Percentiles rank a stretch among this genome's conserved stretches.
Evolutionary conservation across 2,797 vertebrate species (phyloP).

Genomic region (Taeniopygia guttata): DNA sequence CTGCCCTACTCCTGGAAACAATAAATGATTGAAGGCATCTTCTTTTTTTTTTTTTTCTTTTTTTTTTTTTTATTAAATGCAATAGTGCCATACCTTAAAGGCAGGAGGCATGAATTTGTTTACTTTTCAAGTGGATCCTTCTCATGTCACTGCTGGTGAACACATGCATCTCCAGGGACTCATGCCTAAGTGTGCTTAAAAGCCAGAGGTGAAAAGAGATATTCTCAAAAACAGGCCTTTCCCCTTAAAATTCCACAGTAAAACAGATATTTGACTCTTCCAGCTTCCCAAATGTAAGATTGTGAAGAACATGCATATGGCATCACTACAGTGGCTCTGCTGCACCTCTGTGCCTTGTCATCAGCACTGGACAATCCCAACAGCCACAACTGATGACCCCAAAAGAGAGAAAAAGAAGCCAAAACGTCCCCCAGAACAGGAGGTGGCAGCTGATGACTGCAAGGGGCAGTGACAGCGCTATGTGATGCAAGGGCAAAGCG

Average conservation of each 20-base stretch:
- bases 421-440: fast-evolving
- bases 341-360: not conserved
- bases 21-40: fast-evolving
- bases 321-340: not conserved
- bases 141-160: not conserved
- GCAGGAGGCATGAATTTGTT: not conserved
- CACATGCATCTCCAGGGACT: fast-evolving
- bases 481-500: not conserved
- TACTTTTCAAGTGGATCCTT: not conserved
- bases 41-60: not conserved
- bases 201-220: not conserved
- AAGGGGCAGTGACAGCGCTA: fast-evolving
- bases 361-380: not conserved
- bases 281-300: not conserved
- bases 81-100: not conserved
- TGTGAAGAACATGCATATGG: fast-evolving
- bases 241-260: not conserved
- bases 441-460: not conserved
- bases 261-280: not conserved
- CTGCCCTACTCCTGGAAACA: not conserved
- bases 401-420: not conserved
- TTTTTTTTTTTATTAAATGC: not conserved
- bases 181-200: not conserved
- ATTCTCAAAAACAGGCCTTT: not conserved
- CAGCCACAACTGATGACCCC: fast-evolving